Percentiles rank a stretch among this genome's conserved stretches.
These are phyloP conservation scores for Drosophila colorata DNA, from an alignment of 2,888 invertebrate species.

Conservation along the genomic window DNA sequence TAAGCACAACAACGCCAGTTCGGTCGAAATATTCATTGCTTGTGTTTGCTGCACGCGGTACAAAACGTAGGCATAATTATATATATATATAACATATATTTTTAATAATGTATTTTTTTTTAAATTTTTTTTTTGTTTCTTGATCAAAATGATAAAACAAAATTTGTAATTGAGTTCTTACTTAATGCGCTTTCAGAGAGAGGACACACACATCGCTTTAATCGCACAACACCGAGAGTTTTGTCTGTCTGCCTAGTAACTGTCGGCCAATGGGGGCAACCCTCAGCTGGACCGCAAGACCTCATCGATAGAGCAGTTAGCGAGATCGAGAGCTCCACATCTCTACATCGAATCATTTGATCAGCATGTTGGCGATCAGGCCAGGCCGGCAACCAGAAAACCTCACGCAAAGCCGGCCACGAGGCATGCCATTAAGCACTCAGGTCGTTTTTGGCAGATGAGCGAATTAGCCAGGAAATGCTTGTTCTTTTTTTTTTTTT, in stretches of 20 bases:
- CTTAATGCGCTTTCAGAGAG: constrained; percentile 81
- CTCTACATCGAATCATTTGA: constrained; percentile 65
- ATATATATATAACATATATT: constrained; percentile 44
- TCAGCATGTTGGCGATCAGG: constrained; percentile 46
- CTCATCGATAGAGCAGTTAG: constrained; percentile 69
- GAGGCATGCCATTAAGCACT: constrained; percentile 22
- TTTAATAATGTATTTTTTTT: constrained; percentile 19
- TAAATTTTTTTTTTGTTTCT: constrained; percentile 41
- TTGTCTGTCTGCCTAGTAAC: constrained; percentile 73
- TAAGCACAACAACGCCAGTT: constrained; percentile 40
- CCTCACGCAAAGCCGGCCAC: constrained; percentile 27
- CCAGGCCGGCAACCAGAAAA: constrained; percentile 64
- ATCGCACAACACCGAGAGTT: constrained; percentile 73
- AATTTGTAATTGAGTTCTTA: constrained; percentile 77
- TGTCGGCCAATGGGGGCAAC: constrained; percentile 67
- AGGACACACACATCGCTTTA: constrained; percentile 80
- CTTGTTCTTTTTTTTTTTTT: constrained; percentile 14
- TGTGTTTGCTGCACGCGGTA: constrained; percentile 65
- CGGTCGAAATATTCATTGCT: constrained; percentile 64
- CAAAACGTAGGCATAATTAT: constrained; percentile 73
- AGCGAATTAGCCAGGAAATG: constrained; percentile 40
- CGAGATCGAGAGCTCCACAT: constrained; percentile 62
- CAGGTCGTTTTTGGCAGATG: constrained; percentile 34
- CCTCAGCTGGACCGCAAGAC: constrained; percentile 62
- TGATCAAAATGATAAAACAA: constrained; percentile 60